Conservation (phyloP, 2,888 invertebrate species). For the Diplolepis rosae region DNA sequence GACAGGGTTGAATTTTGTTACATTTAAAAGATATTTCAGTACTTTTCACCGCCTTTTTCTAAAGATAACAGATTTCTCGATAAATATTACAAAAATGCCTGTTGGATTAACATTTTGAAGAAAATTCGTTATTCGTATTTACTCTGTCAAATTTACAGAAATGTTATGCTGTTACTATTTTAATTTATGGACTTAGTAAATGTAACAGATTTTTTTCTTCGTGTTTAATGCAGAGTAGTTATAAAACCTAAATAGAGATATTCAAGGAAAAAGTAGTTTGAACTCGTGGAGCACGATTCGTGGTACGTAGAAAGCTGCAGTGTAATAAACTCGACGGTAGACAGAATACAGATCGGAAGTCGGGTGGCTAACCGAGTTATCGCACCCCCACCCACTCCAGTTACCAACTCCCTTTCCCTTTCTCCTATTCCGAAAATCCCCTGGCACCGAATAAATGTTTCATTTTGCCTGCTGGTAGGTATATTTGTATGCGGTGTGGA, state of each 20-base stretch:
- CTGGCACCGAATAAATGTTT: conserved; percentile 71
- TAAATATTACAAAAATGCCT: no score
- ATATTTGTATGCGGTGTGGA: conserved; percentile 66
- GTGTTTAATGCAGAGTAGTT: not conserved
- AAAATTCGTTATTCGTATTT: no score
- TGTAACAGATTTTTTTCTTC: no score
- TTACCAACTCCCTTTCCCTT: conserved; percentile 47
- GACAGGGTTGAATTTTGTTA: no score
- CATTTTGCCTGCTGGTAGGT: conserved; percentile 57
- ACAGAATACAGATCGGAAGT: conserved; percentile 71
- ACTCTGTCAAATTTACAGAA: no score
- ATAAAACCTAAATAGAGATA: conserved; percentile 1
- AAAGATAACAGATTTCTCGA: no score
- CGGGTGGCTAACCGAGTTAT: conserved; percentile 69
- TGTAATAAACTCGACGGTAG: conserved; percentile 69
- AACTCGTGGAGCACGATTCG: not conserved
- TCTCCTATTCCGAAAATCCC: conserved; percentile 67
- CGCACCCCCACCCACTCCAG: conserved; percentile 57
- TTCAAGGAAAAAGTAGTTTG: conserved; percentile 1
- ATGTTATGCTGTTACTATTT: no score
- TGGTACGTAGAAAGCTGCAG: conserved; percentile 5
- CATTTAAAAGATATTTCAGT: no score
- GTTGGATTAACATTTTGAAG: no score
- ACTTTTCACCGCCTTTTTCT: no score
- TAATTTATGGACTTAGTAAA: no score